Conservation (phyloP, 2,797 vertebrate genomes). For the Darevskia mixta region DNA sequence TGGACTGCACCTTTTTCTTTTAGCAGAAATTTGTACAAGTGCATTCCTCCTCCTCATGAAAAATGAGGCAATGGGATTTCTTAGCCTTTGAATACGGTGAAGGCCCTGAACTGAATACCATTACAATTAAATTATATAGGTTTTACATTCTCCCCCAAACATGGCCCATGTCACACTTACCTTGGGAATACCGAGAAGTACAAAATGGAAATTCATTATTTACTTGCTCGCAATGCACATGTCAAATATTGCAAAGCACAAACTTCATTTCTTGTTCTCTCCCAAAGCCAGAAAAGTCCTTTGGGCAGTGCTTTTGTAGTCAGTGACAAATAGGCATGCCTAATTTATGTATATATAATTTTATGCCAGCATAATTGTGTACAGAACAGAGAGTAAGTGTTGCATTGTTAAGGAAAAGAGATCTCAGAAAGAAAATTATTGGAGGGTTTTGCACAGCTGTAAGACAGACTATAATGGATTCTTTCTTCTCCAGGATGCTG, state of each 20-base stretch:
- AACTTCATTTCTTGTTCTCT: constrained; percentile 12
- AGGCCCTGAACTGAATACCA: not conserved
- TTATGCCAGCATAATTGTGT: not conserved
- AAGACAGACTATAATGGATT: constrained; percentile 30
- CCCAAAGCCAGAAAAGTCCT: not conserved
- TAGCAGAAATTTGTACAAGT: not conserved
- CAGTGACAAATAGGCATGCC: not conserved
- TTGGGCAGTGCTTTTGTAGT: not conserved
- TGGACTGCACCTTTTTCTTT: not conserved
- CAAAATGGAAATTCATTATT: constrained; percentile 2
- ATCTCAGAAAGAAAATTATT: constrained; percentile 7
- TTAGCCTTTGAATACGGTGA: constrained; percentile 11
- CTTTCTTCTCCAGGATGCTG: not conserved
- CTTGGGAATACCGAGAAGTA: not conserved
- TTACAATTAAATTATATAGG: not conserved
- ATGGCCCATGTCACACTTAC: not conserved
- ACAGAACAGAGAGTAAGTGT: constrained; percentile 1
- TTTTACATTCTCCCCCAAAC: not conserved
- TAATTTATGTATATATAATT: not conserved
- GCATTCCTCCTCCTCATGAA: not conserved
- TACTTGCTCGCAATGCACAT: not conserved
- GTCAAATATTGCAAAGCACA: not conserved
- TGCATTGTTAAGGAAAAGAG: constrained; percentile 14
- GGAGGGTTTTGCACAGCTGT: not conserved
- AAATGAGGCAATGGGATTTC: constrained; percentile 15